Evolutionary conservation across 2,113 vertebrate genomes (phyloP).

Genomic region (Hypanus sabinus): DNA sequence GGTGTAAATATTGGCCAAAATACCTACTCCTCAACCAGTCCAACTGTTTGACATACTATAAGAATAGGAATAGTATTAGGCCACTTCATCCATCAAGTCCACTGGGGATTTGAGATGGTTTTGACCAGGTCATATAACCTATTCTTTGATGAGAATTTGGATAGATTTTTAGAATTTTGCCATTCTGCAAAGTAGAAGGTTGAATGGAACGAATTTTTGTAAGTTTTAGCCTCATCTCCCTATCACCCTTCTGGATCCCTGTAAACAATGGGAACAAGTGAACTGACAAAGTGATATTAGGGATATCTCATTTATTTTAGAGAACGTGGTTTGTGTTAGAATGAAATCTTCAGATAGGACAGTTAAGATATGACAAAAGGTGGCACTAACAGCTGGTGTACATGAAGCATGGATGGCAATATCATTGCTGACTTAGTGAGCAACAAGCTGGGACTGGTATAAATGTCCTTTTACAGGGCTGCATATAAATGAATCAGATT

Average conservation of each 20-base stretch:
- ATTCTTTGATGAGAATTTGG: background rate
- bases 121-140: background rate
- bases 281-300: background rate
- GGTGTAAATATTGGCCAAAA: no score
- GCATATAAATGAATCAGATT: constrained; percentile 26
- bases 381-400: background rate
- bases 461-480: constrained; percentile 29
- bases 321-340: background rate
- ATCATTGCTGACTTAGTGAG: constrained; percentile 19
- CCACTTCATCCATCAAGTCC: background rate
- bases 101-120: background rate
- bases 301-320: background rate
- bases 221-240: background rate
- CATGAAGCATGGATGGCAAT: no score
- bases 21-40: background rate
- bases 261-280: background rate
- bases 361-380: background rate
- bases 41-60: background rate
- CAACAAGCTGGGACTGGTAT: constrained; percentile 19
- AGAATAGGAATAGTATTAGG: no score
- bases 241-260: no score
- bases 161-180: background rate
- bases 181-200: background rate
- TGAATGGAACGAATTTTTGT: background rate
- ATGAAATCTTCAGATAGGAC: background rate